Evolutionary conservation across 2,888 invertebrate genomes (phyloP).

Genomic region (Odontocerum albicorne): DNA sequence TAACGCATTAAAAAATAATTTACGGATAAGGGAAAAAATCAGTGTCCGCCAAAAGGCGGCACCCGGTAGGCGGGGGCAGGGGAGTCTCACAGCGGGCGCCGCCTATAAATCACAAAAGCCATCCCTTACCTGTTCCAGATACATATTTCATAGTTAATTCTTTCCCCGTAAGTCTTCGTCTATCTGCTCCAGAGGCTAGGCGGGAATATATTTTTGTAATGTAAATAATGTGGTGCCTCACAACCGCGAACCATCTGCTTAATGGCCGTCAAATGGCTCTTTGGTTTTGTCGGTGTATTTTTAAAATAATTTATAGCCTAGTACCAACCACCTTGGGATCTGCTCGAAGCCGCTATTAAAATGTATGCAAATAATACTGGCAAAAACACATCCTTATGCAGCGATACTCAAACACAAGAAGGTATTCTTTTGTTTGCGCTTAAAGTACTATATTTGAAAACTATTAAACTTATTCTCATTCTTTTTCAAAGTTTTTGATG

Average conservation of each 20-base stretch:
- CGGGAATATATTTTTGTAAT: conserved; percentile 31
- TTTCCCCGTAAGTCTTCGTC: conserved; percentile 43
- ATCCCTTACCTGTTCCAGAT: conserved; percentile 47
- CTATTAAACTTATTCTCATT: too few species aligned
- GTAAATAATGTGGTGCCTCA: conserved; percentile 34
- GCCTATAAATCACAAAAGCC: conserved; percentile 50
- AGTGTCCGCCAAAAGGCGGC: conserved; percentile 33
- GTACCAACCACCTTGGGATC: background rate
- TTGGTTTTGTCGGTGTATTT: conserved; percentile 35
- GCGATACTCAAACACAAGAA: too few species aligned
- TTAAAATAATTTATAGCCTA: conserved; percentile 34
- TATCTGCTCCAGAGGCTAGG: conserved; percentile 20
- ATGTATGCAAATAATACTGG: conserved; percentile 16
- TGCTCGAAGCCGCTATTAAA: conserved; percentile 21
- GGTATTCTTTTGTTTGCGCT: too few species aligned
- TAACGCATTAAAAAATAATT: conserved; percentile 36
- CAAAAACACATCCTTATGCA: background rate
- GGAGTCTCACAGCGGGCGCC: conserved; percentile 46
- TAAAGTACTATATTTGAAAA: too few species aligned
- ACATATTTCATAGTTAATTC: conserved; percentile 61
- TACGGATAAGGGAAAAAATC: conserved; percentile 33
- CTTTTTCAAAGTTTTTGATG: too few species aligned
- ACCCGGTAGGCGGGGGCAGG: conserved; percentile 43
- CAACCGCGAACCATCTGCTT: conserved; percentile 34
- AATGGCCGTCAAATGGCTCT: conserved; percentile 36